Conservation (phyloP, 2,797 vertebrate genomes). For the Nasua narica region DNA sequence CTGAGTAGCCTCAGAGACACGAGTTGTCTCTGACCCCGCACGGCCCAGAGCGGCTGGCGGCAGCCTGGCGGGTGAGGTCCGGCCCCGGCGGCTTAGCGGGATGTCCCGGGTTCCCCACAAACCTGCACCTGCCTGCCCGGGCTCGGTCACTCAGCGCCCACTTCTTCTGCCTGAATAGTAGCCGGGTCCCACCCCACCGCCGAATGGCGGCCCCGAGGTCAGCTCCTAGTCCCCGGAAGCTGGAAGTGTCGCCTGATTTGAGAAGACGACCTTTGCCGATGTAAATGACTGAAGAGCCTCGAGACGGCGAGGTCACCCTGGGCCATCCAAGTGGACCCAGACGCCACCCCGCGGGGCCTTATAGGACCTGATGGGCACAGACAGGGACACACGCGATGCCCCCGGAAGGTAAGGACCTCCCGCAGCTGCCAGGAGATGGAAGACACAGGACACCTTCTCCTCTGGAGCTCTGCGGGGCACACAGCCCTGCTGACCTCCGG, state of each 20-base stretch:
- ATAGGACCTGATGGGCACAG: fast-evolving
- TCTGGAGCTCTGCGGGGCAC: fast-evolving
- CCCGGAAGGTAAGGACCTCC: fast-evolving
- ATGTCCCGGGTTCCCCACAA: too few species aligned
- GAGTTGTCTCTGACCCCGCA: fast-evolving
- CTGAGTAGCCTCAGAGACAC: neutral
- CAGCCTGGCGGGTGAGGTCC: fast-evolving
- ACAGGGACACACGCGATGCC: fast-evolving
- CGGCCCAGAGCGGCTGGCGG: too few species aligned
- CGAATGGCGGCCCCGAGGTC: fast-evolving
- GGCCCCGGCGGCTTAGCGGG: too few species aligned
- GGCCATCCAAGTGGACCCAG: too few species aligned
- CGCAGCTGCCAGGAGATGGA: neutral
- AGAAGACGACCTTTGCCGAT: neutral
- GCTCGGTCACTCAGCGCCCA: fast-evolving
- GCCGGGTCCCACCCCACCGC: fast-evolving
- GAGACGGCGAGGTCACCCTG: fast-evolving
- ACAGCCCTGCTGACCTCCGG: too few species aligned
- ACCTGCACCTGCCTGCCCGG: fast-evolving
- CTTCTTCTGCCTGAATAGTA: fast-evolving
- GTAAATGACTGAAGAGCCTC: neutral
- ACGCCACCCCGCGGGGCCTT: fast-evolving
- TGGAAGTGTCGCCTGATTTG: neutral
- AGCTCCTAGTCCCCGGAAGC: too few species aligned
- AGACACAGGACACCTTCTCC: fast-evolving